Percentiles rank a stretch among this genome's conserved stretches.
phyloP scores from a whole-genome alignment of 1,140 invertebrate genomes.

The Stegodyphus mimosarum region DNA sequence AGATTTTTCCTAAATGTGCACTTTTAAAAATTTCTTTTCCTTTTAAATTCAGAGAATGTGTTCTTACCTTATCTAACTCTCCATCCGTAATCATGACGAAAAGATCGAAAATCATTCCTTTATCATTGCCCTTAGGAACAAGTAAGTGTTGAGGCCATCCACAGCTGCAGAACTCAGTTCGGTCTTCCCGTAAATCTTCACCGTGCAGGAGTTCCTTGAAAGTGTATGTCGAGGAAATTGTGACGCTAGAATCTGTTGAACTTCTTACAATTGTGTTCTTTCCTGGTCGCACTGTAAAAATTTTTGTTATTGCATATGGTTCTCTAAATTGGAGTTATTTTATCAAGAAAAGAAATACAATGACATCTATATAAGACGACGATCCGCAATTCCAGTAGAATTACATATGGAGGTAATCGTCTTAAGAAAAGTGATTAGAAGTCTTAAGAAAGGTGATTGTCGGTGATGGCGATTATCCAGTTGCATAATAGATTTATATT shows the following conservation, averaged over 20 bases:
- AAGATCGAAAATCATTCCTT: conserved; percentile 77
- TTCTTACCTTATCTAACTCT: conserved; percentile 73
- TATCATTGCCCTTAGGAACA: conserved; percentile 78
- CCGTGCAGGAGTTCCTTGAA: conserved; percentile 70
- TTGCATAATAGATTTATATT: no score
- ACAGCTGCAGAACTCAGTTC: conserved; percentile 70
- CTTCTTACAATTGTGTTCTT: conserved; percentile 74
- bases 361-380: no score
- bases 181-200: conserved; percentile 13
- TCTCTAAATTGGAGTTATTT: no score
- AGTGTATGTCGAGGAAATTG: conserved; percentile 78
- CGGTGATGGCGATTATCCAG: no score
- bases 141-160: conserved; percentile 79
- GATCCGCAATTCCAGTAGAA: no score
- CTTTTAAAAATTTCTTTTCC: neutral
- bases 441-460: no score
- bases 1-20: neutral
- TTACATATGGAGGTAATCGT: no score
- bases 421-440: no score
- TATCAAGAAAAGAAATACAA: no score
- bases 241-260: conserved; percentile 78
- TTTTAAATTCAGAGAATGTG: neutral
- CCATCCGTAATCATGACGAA: conserved; percentile 86
- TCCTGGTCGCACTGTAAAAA: conserved; percentile 73
- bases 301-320: no score